phyloP scores from a whole-genome alignment of 2,113 vertebrate species.

The Acanthisitta chloris region DNA sequence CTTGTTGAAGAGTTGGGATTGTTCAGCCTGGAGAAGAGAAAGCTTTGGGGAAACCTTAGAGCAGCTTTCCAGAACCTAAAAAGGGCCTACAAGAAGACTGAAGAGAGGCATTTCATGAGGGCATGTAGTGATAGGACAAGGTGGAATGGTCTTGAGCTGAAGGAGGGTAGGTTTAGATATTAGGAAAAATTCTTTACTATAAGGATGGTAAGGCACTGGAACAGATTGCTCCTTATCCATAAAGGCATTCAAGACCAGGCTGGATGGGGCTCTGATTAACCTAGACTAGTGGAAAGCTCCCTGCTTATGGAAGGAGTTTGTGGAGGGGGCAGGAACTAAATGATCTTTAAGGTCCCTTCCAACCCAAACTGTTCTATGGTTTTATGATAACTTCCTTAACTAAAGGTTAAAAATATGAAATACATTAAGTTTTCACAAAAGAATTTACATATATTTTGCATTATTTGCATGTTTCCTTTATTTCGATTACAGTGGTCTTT shows the following conservation, averaged over 20 bases:
- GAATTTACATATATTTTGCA: not conserved
- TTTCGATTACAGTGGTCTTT: not conserved
- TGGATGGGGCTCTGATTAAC: not conserved
- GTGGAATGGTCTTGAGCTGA: no score
- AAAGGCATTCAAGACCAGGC: not conserved
- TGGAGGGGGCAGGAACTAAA: not conserved
- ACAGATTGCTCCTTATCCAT: not conserved
- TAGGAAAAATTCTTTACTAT: not conserved
- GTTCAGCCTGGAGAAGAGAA: not conserved
- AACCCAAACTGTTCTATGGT: not conserved
- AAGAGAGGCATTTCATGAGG: not conserved
- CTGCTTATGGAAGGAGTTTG: not conserved
- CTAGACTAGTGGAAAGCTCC: not conserved
- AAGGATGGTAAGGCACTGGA: not conserved
- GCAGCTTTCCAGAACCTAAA: not conserved
- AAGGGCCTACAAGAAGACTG: not conserved
- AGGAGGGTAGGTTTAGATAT: not conserved
- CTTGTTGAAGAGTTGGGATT: accelerated
- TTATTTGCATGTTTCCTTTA: not conserved
- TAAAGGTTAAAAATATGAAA: not conserved
- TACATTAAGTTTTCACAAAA: not conserved
- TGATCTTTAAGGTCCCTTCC: not conserved
- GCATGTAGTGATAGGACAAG: no score
- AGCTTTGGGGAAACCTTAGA: not conserved
- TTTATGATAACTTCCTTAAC: not conserved